Evolutionary conservation across 1,140 invertebrate genomes (phyloP), one percentile per base, ranked within the genome.

Genomic region (Leptestheria dahalacensis): DNA sequence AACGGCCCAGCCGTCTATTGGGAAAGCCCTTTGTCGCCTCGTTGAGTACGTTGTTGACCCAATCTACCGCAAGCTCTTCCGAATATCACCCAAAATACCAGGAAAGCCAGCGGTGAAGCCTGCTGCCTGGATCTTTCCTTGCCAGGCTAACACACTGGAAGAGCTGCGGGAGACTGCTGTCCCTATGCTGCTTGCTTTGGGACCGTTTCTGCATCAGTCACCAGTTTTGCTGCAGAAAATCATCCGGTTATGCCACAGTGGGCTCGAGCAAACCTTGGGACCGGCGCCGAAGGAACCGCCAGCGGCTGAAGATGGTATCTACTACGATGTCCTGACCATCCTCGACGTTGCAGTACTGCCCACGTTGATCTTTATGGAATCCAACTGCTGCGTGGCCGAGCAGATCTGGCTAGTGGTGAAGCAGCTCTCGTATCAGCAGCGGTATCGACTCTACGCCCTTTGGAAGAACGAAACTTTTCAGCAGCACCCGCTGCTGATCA

Each of bases 351-450:
- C 84, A 1, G 79, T 98, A 33, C 72, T 99, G 52, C 95, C 95
- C 0, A 82, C 91, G 0, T 73, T 98, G 0, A 90, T 90, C 0
- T 82, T 96, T 62, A 80, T 95, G 74, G 89, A 95, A 62, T 86
- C 86, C 62, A 98, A 97, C 71, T 96, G 91, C 69, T 91, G 89
- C 65, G 82, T 97, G 67, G 88, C 93, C 23, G 93, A 98, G 72
- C 92, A 97, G 72, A 77, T 99, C 41, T 99, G 96, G 88, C 82
- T 81, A 48, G 79, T 97, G 52, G 70, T 99, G 0, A 91, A 91
- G 68, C 74, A 87, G 41, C 95, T 91, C 73, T 87, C 93, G 1
- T 98, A 99, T 74, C 84, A 95, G 67, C 82, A 83, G 71, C 81
- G 87, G 80, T 97, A 95, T 69, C 84, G 86, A 64, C 73, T 97